A percentile compares a stretch with the other conserved stretches of the same genome.
Evolutionary conservation across 2,888 invertebrate genomes (phyloP).

Genomic region (Syrphus vitripennis): DNA sequence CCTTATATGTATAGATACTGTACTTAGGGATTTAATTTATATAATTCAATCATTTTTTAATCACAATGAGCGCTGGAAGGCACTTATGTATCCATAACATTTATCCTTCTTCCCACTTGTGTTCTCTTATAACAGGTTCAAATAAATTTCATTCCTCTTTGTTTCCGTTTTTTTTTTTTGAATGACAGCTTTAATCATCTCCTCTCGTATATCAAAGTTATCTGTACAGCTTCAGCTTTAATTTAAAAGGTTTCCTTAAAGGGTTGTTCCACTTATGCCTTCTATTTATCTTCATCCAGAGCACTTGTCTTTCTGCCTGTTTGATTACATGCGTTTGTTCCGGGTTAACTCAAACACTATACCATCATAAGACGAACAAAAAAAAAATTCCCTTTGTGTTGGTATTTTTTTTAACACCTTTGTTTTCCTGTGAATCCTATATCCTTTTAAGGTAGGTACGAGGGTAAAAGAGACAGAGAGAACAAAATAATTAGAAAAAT

Average conservation of each 20-base stretch:
- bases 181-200: not conserved
- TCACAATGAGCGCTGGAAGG: not conserved
- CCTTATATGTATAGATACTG: too few species aligned
- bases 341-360: constrained; percentile 24
- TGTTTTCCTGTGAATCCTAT: not conserved
- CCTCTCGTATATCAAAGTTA: not conserved
- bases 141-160: not conserved
- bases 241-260: not conserved
- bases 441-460: not conserved
- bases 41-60: not conserved
- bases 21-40: too few species aligned
- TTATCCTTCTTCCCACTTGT: not conserved
- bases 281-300: constrained; percentile 20
- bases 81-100: too few species aligned
- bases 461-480: not conserved
- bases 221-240: not conserved
- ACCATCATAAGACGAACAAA: not conserved
- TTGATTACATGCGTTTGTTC: constrained; percentile 27
- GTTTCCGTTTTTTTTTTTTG: not conserved
- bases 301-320: constrained; percentile 24
- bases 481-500: not conserved
- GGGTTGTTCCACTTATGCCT: constrained; percentile 19
- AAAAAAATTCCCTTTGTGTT: constrained; percentile 5
- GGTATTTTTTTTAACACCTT: constrained; percentile 1
- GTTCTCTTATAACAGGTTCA: not conserved